phyloP scores from a whole-genome alignment of 2,888 invertebrate species.

The Entomobrya multifasciata region DNA sequence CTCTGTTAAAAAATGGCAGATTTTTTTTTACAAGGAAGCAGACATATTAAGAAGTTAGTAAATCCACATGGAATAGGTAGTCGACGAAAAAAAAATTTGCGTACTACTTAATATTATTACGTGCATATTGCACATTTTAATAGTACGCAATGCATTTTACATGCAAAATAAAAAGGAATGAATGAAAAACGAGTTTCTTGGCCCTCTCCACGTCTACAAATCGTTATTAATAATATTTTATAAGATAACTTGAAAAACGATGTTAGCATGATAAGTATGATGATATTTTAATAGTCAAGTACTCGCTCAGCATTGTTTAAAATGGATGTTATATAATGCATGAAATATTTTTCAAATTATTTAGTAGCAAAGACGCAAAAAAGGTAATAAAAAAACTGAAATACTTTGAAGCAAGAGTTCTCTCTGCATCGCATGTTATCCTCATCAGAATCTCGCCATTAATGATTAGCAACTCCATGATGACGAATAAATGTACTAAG shows the following conservation, averaged over 20 bases:
- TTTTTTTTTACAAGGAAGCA: constrained; percentile 52
- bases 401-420: too few species aligned
- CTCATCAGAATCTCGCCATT: background rate
- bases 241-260: constrained; percentile 24
- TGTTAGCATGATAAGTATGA: constrained; percentile 7
- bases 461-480: constrained; percentile 13
- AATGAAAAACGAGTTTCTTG: constrained; percentile 70
- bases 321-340: too few species aligned
- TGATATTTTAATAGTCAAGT: constrained; percentile 4
- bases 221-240: constrained; percentile 25
- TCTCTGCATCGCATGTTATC: background rate
- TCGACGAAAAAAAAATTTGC: constrained; percentile 17
- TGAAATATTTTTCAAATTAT: constrained; percentile 14
- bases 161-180: constrained; percentile 1
- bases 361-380: background rate
- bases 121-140: constrained; percentile 26
- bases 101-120: constrained; percentile 34
- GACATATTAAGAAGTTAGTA: constrained; percentile 9
- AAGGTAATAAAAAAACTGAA: background rate
- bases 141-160: constrained; percentile 36
- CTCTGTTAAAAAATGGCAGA: constrained; percentile 3
- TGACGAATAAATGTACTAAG: background rate
- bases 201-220: constrained; percentile 35
- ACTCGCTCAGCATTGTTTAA: background rate
- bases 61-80: background rate